phyloP scores from a whole-genome alignment of 2,797 vertebrate genomes.

The Rhinella marina region DNA sequence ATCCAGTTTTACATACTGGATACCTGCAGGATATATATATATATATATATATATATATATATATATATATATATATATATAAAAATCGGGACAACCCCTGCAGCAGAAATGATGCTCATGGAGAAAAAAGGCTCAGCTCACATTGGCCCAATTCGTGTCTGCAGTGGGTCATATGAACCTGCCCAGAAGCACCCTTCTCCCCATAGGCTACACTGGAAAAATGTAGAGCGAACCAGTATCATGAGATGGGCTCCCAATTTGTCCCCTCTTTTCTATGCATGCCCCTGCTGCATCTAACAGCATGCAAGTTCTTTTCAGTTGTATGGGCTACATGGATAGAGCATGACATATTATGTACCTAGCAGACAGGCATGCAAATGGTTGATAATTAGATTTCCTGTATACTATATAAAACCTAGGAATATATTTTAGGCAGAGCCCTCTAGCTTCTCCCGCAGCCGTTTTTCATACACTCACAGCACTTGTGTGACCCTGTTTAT shows the following conservation, averaged over 20 bases:
- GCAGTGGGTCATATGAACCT: too few relatives aligned
- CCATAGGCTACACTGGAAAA: neutral
- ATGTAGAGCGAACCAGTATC: too few relatives aligned
- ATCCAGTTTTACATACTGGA: too few relatives aligned
- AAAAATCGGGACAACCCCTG: too few relatives aligned
- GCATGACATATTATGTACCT: neutral
- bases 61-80: too few relatives aligned
- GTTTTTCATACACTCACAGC: neutral
- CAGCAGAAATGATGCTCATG: neutral
- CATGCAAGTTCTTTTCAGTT: too few relatives aligned
- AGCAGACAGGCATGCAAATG: neutral
- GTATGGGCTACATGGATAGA: neutral
- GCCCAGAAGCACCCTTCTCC: neutral
- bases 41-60: too few relatives aligned
- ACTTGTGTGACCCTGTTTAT: slow-evolving; percentile 11
- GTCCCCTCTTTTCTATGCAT: too few relatives aligned
- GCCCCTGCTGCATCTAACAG: too few relatives aligned
- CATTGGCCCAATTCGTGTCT: neutral
- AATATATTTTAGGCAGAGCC: neutral
- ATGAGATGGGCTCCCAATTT: too few relatives aligned
- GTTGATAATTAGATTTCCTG: neutral
- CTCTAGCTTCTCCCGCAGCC: neutral
- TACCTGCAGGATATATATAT: too few relatives aligned
- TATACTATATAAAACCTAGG: neutral
- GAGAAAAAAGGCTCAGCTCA: neutral